Evolutionary conservation across 2,797 vertebrate genomes (phyloP), one percentile per base, ranked within the genome.

Genomic region (Danio albolineatus): DNA sequence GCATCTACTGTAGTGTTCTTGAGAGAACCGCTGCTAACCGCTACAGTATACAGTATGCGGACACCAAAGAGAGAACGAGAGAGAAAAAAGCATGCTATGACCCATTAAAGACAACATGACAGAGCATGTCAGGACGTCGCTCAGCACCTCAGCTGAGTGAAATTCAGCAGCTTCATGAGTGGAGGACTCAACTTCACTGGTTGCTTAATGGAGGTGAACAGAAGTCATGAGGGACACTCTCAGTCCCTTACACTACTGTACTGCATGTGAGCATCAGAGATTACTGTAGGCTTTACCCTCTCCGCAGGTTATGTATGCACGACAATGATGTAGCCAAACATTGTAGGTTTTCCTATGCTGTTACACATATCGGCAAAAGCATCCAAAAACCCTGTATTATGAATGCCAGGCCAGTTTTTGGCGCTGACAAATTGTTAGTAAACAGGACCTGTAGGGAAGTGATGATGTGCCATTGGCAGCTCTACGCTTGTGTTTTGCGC

Each of bases 151-250:
- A 41, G 38, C 65, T 19, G 38, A 69, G 69, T 49, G 81, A 82
- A 85, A 87, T 84, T 81, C 76, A 77, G 78, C 86, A 85, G 85
- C 87, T 88, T 90, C 87, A 89, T 83, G 88, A 89, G 85, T 83
- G 66, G 84, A 81, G 85, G 90, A 90, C 80, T 82, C 85, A 84
- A 86, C 83, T 82, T 88, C 86, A 85, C 86, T 90, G 84, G 90
- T 87, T 84, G 89, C 85, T 87, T 89, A 92, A 92, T 88, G 87
- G 90, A 87, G 83, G 86, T 28, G 82, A 90, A 90, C 88, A 87
- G 81, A 84, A 89, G 83, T 66, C 82, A 82, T 67, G 62, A 82
- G 77, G 62, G 66, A 83, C 54, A 70, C 59, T 83, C 82, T 60
- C 80, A 86, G 84, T 85, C 80, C 82, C 85, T 83, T 81, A 71